Conservation (phyloP, 1,140 invertebrate genomes). For the Carcinoscorpius rotundicauda region DNA sequence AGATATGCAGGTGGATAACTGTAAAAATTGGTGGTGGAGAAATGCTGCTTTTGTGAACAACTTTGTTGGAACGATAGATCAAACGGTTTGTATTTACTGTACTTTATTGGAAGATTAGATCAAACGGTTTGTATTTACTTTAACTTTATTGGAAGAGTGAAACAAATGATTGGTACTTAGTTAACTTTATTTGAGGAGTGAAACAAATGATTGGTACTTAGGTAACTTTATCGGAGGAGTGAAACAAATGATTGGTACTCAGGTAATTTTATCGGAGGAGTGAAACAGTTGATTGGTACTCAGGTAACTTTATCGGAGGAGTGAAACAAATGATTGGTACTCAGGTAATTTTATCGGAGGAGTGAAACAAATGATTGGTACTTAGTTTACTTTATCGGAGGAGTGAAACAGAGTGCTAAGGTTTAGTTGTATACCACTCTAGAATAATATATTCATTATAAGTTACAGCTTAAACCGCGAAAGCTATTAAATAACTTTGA, state of each 20-base stretch:
- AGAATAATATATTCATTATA: too few relatives aligned
- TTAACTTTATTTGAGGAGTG: neutral
- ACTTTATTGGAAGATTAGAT: neutral
- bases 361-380: too few relatives aligned
- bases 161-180: neutral
- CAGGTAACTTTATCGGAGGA: too few relatives aligned
- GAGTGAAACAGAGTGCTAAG: too few relatives aligned
- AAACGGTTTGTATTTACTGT: neutral
- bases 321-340: too few relatives aligned
- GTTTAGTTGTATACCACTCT: too few relatives aligned
- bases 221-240: neutral
- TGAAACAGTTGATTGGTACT: too few relatives aligned
- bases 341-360: too few relatives aligned
- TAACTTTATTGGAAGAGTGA: neutral
- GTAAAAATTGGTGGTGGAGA: constrained; percentile 1
- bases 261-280: too few relatives aligned
- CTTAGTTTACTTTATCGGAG: too few relatives aligned
- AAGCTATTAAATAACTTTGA: too few relatives aligned
- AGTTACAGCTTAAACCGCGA: too few relatives aligned
- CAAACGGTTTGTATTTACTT: neutral
- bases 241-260: neutral
- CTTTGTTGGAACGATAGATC: neutral
- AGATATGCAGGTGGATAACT: neutral
- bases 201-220: neutral
- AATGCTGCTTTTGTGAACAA: constrained; percentile 3